phyloP scores from a whole-genome alignment of 1,140 invertebrate species.

The Tetraneura akinire region DNA sequence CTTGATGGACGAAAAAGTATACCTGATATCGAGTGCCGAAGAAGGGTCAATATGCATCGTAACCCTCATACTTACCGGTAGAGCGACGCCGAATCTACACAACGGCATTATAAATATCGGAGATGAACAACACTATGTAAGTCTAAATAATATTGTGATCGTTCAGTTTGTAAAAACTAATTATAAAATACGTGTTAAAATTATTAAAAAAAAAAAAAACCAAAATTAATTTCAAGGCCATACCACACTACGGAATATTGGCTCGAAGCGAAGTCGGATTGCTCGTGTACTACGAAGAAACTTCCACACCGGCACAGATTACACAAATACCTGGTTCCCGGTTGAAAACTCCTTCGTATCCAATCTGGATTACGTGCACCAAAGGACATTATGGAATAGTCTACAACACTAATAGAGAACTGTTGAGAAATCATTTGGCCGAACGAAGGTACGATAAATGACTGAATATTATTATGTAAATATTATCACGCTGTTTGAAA shows the following conservation, averaged over 20 bases:
- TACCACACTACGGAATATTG: slow-evolving; percentile 74
- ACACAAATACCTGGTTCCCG: slow-evolving; percentile 71
- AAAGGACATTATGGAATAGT: slow-evolving; percentile 75
- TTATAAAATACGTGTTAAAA: no score
- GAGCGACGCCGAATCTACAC: slow-evolving; percentile 77
- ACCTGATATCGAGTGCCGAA: slow-evolving; percentile 67
- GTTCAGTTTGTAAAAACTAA: no score
- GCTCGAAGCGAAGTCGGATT: slow-evolving; percentile 73
- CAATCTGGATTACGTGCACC: slow-evolving; percentile 78
- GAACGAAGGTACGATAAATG: slow-evolving; percentile 68
- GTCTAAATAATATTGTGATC: slow-evolving; percentile 53
- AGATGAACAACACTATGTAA: slow-evolving; percentile 75
- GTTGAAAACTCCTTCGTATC: slow-evolving; percentile 78
- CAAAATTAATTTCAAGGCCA: slow-evolving; percentile 62
- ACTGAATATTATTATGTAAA: no score
- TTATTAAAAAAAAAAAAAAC: no score
- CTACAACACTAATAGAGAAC: slow-evolving; percentile 77
- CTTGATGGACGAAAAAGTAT: slow-evolving; percentile 66
- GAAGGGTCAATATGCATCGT: slow-evolving; percentile 73
- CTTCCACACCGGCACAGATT: slow-evolving; percentile 60
- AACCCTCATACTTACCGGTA: slow-evolving; percentile 73
- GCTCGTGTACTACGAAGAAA: slow-evolving; percentile 67
- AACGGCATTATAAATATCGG: slow-evolving; percentile 81
- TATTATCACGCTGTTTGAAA: no score
- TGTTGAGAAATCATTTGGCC: slow-evolving; percentile 79